A percentile compares a stretch with the other conserved stretches of the same genome.
phyloP scores from a whole-genome alignment of 1,140 invertebrate species.

The Chymomyza costata region DNA sequence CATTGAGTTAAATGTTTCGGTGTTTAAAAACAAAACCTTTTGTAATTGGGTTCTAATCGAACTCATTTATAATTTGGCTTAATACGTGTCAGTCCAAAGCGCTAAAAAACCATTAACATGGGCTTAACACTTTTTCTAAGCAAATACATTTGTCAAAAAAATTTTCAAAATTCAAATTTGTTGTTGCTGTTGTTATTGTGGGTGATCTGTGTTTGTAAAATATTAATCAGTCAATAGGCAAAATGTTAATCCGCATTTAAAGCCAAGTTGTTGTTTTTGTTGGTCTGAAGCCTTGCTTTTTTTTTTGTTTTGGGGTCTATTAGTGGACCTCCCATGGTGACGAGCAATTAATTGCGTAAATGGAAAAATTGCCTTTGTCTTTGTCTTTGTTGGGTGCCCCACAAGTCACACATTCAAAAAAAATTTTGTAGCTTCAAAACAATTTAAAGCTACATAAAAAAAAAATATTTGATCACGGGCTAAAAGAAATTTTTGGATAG shows the following conservation, averaged over 20 bases:
- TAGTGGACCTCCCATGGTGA: constrained; percentile 58
- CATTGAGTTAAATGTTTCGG: background rate
- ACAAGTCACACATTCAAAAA: constrained; percentile 69
- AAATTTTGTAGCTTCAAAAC: constrained; percentile 23
- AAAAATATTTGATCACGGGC: constrained; percentile 3
- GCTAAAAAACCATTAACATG: constrained; percentile 48
- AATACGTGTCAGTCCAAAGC: too few relatives aligned
- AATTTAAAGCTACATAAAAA: constrained; percentile 10
- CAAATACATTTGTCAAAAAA: constrained; percentile 55
- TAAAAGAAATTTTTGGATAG: too few relatives aligned
- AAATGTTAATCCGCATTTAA: constrained; percentile 61
- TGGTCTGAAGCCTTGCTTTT: constrained; percentile 3
- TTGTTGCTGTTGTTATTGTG: constrained; percentile 39
- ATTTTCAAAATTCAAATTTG: constrained; percentile 15
- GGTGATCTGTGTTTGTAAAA: constrained; percentile 48
- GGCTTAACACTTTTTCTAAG: constrained; percentile 12
- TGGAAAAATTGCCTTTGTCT: constrained; percentile 65
- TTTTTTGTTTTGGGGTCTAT: constrained; percentile 47
- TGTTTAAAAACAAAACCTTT: constrained; percentile 22
- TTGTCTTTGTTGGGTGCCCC: constrained; percentile 61
- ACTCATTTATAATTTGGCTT: constrained; percentile 32
- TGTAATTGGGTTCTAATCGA: constrained; percentile 67
- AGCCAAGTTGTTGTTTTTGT: constrained; percentile 5
- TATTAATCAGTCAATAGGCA: constrained; percentile 62
- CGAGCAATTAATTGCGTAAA: constrained; percentile 69